Base-by-base conservation (phyloP, 2,797 vertebrate genomes). In the Enteromius paludinosus region DNA sequence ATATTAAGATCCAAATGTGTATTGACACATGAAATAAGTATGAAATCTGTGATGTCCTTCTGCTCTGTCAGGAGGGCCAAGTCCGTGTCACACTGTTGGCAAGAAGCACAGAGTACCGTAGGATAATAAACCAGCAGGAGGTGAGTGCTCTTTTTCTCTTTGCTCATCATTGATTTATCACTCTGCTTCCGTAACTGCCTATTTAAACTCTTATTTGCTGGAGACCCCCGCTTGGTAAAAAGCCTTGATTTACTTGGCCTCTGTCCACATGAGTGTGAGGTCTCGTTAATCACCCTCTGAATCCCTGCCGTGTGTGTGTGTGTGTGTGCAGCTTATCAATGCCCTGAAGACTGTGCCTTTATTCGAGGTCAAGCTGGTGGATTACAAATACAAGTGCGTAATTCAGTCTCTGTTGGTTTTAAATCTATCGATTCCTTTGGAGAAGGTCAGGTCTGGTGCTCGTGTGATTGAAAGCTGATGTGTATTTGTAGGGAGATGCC, bases 351-450 rank as follows among this genome's bases (percentile, higher is more conserved):
- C 96, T 0, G 93, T 97, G 52, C 92, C 96, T 1, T 92, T 83
- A 7, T 94, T 99, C 92, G 95, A 99, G 89, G 96, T 98, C 89
- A 96, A n/a, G 82, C 94, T 97, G 86, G 97, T 98, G 86, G 98
- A 99, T 94, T 99, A 98, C 95, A 99, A 97, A 89, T 98, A 97
- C 93, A 99, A 93, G 98, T 99, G 93, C 93, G 97, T 94, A 86
- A 85, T 73, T 83, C 61, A 81, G 65, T 15, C 7, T 52, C 77
- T 10, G 30, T 82, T 54, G 78, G 85, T 59, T 79, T 73, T 84
- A 56, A 76, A 82, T 82, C 64, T 59, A 30, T 43, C 12, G n/a
- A 33, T 30, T 81, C 69, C 38, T 66, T 54, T 69, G 18, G 14
- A 30, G 61, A 64, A 17, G 61, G 6, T 3, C 2, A 41, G 64